These are phyloP conservation scores for Gymnopithys bicolor DNA, from an alignment of 2,797 vertebrate genomes.

Conservation along the genomic window DNA sequence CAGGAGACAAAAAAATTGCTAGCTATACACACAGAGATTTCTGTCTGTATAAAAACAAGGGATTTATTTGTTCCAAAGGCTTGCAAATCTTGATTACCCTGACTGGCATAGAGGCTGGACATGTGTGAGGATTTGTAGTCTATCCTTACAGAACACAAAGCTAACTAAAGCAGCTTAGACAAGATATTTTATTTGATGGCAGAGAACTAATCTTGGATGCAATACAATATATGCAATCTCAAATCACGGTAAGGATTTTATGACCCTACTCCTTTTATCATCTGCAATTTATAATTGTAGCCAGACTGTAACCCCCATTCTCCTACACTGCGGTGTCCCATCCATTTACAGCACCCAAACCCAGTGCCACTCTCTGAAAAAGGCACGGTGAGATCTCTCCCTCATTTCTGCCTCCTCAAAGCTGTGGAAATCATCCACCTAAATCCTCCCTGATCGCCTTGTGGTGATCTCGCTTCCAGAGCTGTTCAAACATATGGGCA, in stretches of 20 bases:
- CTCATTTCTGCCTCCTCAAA: constrained; percentile 12
- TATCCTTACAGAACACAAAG: background rate
- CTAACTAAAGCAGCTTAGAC: constrained; percentile 59
- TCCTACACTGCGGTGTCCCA: background rate
- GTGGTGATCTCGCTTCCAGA: background rate
- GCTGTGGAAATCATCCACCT: constrained; percentile 44
- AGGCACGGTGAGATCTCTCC: background rate
- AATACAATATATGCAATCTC: background rate
- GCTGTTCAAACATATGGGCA: constrained; percentile 49
- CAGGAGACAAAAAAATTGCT: background rate
- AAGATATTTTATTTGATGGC: background rate
- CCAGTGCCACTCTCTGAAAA: background rate
- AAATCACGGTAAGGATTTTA: background rate
- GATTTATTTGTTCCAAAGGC: constrained; percentile 8
- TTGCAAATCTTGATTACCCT: constrained; percentile 44
- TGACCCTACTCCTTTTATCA: background rate
- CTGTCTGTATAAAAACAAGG: background rate
- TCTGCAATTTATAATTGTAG: background rate
- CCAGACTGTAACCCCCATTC: background rate
- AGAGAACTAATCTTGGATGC: constrained; percentile 1
- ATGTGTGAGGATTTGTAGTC: constrained; percentile 22
- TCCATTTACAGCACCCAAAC: background rate
- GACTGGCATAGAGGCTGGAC: background rate
- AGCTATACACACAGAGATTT: background rate
- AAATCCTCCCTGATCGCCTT: constrained; percentile 48